Conservation (phyloP, 1,140 invertebrate species). For the Apis laboriosa region DNA sequence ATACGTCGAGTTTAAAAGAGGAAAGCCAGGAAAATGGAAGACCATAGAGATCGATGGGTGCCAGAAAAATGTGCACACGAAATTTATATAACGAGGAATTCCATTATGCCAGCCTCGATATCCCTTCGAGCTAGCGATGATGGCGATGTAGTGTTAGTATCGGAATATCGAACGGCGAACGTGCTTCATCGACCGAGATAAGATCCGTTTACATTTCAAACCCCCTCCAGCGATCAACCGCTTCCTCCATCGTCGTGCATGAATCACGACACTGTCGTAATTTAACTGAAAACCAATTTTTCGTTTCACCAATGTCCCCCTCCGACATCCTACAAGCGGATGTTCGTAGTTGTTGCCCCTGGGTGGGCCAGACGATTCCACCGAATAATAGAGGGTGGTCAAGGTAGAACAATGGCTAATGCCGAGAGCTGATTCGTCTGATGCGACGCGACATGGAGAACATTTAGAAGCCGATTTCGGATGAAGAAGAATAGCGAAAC, state of each 20-base stretch:
- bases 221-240: neutral
- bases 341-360: neutral
- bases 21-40: slow-evolving; percentile 38
- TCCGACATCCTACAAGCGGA: slow-evolving; percentile 17
- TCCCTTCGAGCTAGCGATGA: slow-evolving; percentile 22
- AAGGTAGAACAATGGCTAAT: slow-evolving; percentile 62
- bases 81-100: slow-evolving; percentile 69
- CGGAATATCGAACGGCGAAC: slow-evolving; percentile 63
- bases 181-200: slow-evolving; percentile 67
- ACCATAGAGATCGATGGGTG: slow-evolving; percentile 59
- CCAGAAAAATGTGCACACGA: slow-evolving; percentile 64
- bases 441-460: neutral
- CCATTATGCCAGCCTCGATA: slow-evolving; percentile 60
- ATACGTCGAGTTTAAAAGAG: slow-evolving; percentile 54
- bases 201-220: slow-evolving; percentile 66
- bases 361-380: neutral
- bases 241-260: slow-evolving; percentile 31
- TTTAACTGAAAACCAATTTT: slow-evolving; percentile 62
- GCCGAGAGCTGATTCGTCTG: slow-evolving; percentile 48
- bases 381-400: slow-evolving; percentile 39
- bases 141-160: slow-evolving; percentile 35
- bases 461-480: slow-evolving; percentile 40
- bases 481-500: slow-evolving; percentile 22
- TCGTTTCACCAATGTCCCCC: slow-evolving; percentile 46
- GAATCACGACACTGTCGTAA: slow-evolving; percentile 61